phyloP scores from a whole-genome alignment of 2,797 vertebrate species.

The Poeciliopsis gracilis region DNA sequence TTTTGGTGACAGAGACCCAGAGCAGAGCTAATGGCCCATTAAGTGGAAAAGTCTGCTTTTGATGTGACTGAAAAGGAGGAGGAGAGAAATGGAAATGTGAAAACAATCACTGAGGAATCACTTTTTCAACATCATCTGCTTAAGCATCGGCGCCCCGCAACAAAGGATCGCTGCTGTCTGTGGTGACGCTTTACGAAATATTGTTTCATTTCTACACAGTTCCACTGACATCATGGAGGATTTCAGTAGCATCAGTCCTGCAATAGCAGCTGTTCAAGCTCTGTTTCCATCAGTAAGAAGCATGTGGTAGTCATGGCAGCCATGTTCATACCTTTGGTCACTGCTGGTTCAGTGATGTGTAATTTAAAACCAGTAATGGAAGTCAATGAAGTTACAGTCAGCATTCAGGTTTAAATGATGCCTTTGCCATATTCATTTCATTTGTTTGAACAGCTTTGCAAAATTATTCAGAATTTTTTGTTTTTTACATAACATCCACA shows the following conservation, averaged over 20 bases:
- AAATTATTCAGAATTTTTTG: background rate
- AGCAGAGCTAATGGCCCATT: conserved; percentile 69
- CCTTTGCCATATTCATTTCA: background rate
- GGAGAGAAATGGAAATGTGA: background rate
- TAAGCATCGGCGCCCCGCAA: background rate
- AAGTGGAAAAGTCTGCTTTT: conserved; percentile 60
- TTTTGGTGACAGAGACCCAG: conserved; percentile 4
- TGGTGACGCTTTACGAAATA: background rate
- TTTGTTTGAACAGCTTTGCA: background rate
- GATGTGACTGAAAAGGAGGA: conserved; percentile 31
- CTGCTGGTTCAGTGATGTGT: background rate
- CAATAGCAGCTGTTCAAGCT: background rate
- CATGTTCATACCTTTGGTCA: background rate
- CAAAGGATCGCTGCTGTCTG: background rate
- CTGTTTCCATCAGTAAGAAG: background rate
- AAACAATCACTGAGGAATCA: background rate
- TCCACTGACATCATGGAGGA: background rate
- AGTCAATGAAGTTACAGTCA: background rate
- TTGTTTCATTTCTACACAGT: background rate
- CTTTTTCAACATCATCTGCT: background rate
- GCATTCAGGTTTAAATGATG: background rate
- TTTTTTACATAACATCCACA: background rate
- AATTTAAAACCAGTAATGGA: background rate
- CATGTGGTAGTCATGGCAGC: background rate
- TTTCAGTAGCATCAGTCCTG: background rate